Percentiles rank a stretch among this genome's conserved stretches.
Evolutionary conservation across 2,888 invertebrate genomes (phyloP).

Genomic region (Cryptus armator): DNA sequence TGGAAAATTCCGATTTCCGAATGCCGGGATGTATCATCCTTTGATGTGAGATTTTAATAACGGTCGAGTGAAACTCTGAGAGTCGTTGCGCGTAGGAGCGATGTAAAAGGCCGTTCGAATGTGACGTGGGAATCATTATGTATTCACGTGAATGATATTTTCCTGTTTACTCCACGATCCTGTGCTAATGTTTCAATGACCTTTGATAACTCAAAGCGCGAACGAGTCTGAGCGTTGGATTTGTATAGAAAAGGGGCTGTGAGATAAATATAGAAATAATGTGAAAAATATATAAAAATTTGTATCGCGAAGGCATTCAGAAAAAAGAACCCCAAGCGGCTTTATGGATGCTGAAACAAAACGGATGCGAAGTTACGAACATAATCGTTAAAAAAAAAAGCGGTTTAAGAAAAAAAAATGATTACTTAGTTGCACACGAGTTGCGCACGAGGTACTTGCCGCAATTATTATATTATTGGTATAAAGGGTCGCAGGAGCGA

Average conservation of each 20-base stretch:
- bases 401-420: too few relatives aligned
- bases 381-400: too few relatives aligned
- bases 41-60: constrained; percentile 55
- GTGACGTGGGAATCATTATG: neutral
- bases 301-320: neutral
- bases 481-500: constrained; percentile 13
- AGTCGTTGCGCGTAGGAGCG: constrained; percentile 27
- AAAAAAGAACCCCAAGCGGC: neutral
- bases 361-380: too few relatives aligned
- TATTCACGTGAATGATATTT: constrained; percentile 12
- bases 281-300: neutral
- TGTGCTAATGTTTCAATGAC: constrained; percentile 23
- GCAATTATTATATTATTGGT: constrained; percentile 21
- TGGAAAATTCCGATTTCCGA: constrained; percentile 2
- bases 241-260: neutral
- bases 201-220: constrained; percentile 36
- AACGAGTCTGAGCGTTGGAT: constrained; percentile 1
- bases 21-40: constrained; percentile 6
- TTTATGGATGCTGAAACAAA: too few relatives aligned
- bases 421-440: too few relatives aligned
- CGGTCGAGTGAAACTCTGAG: constrained; percentile 39
- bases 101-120: constrained; percentile 10
- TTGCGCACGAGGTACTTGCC: neutral
- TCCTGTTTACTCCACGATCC: constrained; percentile 32
- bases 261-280: neutral